These are phyloP conservation scores for Leptinotarsa peninsularis DNA, from an alignment of 2,888 invertebrate genomes.

Conservation along the genomic window DNA sequence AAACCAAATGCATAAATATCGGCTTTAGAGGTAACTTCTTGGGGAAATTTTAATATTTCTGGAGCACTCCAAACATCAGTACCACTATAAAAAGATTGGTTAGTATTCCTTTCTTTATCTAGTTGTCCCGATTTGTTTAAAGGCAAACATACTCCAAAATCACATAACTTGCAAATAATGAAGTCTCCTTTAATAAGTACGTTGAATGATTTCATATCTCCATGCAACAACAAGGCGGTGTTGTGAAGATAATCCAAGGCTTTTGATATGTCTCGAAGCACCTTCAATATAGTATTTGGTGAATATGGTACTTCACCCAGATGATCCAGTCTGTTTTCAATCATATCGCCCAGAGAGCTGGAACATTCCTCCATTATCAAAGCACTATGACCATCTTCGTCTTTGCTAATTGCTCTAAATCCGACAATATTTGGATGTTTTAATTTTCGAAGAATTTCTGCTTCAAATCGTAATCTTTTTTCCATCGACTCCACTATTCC, in stretches of 20 bases:
- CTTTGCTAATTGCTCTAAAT: constrained; percentile 71
- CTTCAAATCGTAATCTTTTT: constrained; percentile 77
- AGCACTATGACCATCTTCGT: constrained; percentile 71
- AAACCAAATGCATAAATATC: constrained; percentile 87
- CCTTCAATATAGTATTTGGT: constrained; percentile 74
- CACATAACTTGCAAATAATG: constrained; percentile 81
- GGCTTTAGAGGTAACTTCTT: constrained; percentile 75
- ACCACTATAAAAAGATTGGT: constrained; percentile 73
- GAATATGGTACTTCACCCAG: constrained; percentile 70
- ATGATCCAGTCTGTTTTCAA: constrained; percentile 76
- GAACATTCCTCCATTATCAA: constrained; percentile 85
- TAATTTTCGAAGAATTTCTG: constrained; percentile 75
- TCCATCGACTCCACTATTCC: constrained; percentile 59
- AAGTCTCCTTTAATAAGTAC: constrained; percentile 83
- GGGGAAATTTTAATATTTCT: constrained; percentile 75
- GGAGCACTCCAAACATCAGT: constrained; percentile 85
- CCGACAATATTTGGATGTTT: constrained; percentile 88
- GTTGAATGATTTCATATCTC: constrained; percentile 88
- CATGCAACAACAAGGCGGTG: constrained; percentile 78
- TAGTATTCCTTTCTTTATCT: constrained; percentile 68
- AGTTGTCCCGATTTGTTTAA: constrained; percentile 74
- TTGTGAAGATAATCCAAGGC: constrained; percentile 84
- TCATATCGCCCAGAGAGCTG: constrained; percentile 78
- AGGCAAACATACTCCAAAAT: constrained; percentile 85
- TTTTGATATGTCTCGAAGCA: constrained; percentile 75